These are phyloP conservation scores for Magallana gigas DNA, from an alignment of 1,140 invertebrate genomes.

Conservation along the genomic window DNA sequence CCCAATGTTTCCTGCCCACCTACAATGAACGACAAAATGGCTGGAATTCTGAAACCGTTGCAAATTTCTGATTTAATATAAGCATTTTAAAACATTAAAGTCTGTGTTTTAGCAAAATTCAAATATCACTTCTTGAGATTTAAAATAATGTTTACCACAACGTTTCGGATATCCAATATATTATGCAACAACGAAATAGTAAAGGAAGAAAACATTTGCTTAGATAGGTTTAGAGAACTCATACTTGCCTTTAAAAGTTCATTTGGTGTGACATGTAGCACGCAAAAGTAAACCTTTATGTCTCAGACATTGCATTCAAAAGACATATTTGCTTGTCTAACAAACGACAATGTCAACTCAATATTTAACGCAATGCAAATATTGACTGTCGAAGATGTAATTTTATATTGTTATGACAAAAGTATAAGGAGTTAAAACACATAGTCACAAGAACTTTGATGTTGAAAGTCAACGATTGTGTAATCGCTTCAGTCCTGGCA, in stretches of 20 bases:
- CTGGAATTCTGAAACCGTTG: too few species aligned
- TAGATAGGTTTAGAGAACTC: not conserved
- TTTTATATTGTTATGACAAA: constrained; percentile 25
- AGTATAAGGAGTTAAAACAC: constrained; percentile 25
- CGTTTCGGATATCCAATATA: too few species aligned
- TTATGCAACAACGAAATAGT: not conserved
- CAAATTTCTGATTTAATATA: too few species aligned
- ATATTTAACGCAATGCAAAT: constrained; percentile 25
- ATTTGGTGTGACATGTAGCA: constrained; percentile 8
- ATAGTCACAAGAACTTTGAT: constrained; percentile 12
- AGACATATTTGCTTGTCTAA: constrained; percentile 26
- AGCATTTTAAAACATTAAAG: too few species aligned
- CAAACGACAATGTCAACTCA: constrained; percentile 24
- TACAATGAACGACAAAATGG: not conserved
- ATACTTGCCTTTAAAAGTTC: constrained; percentile 11
- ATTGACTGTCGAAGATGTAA: constrained; percentile 36
- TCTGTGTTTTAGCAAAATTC: too few species aligned
- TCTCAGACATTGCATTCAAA: constrained; percentile 4
- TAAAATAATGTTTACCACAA: too few species aligned
- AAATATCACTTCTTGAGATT: too few species aligned
- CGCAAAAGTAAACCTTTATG: not conserved
- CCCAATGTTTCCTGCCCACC: not conserved
- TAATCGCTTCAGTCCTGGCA: not conserved
- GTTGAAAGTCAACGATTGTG: constrained; percentile 28
- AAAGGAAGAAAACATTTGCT: not conserved